phyloP scores from a whole-genome alignment of 2,113 vertebrate genomes.

The Circaetus gallicus region DNA sequence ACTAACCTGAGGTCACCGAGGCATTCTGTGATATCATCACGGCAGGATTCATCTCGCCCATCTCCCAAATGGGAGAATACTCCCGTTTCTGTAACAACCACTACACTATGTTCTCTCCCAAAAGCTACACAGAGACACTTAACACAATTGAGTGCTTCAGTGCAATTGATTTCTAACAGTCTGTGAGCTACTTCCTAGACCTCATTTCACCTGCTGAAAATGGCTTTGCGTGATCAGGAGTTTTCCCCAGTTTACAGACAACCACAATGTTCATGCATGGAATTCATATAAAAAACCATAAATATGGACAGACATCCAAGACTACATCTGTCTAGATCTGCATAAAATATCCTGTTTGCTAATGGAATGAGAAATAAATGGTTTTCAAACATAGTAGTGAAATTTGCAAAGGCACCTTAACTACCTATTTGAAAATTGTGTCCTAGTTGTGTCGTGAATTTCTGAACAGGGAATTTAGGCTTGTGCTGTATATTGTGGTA shows the following conservation, averaged over 20 bases:
- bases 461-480: not conserved
- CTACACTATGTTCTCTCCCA: not conserved
- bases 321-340: not conserved
- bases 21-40: not conserved
- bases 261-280: not conserved
- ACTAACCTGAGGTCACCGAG: not conserved
- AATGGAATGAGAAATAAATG: not conserved
- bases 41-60: not conserved
- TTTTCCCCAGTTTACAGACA: not conserved
- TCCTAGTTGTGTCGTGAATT: not conserved
- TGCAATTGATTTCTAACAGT: not conserved
- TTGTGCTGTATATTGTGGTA: not conserved
- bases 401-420: not conserved
- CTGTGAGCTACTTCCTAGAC: not conserved
- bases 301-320: not conserved
- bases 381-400: not conserved
- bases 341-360: not conserved
- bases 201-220: not conserved
- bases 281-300: not conserved
- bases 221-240: not conserved
- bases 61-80: not conserved
- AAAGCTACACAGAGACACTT: not conserved
- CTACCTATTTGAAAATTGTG: not conserved
- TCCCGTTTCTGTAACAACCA: not conserved
- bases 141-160: not conserved